Conservation (phyloP, 2,888 invertebrate species). For the Drosophila cracens region DNA sequence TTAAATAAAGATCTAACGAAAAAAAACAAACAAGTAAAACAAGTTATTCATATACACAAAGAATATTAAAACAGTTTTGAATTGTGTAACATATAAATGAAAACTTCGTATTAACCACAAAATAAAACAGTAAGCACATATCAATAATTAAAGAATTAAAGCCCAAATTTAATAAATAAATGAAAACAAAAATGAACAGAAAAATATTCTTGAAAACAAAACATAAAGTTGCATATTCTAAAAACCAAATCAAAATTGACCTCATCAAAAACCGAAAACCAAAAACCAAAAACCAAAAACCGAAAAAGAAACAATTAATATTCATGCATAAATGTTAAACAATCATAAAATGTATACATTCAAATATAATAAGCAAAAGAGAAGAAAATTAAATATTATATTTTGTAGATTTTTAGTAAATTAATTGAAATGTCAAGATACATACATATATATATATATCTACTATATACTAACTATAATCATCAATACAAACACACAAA, state of each 20-base stretch:
- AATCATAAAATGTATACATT: constrained; percentile 57
- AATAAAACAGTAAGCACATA: constrained; percentile 71
- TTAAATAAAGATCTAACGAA: constrained; percentile 59
- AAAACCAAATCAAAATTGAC: constrained; percentile 70
- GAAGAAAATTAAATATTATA: constrained; percentile 67
- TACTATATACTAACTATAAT: constrained; percentile 51
- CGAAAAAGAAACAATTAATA: constrained; percentile 38
- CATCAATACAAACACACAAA: constrained; percentile 25
- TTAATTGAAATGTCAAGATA: constrained; percentile 61
- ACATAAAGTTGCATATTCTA: constrained; percentile 64
- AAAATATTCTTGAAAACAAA: constrained; percentile 41
- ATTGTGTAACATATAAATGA: constrained; percentile 52
- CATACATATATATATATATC: constrained; percentile 43
- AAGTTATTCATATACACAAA: constrained; percentile 38
- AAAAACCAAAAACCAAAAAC: constrained; percentile 55
- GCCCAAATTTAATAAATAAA: constrained; percentile 15
- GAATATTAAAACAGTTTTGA: constrained; percentile 33
- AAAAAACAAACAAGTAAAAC: constrained; percentile 26
- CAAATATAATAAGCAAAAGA: constrained; percentile 29
- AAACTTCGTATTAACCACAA: constrained; percentile 45
- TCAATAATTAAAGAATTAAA: constrained; percentile 54
- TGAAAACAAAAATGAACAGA: constrained; percentile 8
- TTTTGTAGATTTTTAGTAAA: constrained; percentile 78
- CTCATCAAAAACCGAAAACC: constrained; percentile 68
- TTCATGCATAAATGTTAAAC: constrained; percentile 58